A percentile compares a stretch with the other conserved stretches of the same genome.
Evolutionary conservation across 2,797 vertebrate species (phyloP).

Genomic region (Simalia tracyae): DNA sequence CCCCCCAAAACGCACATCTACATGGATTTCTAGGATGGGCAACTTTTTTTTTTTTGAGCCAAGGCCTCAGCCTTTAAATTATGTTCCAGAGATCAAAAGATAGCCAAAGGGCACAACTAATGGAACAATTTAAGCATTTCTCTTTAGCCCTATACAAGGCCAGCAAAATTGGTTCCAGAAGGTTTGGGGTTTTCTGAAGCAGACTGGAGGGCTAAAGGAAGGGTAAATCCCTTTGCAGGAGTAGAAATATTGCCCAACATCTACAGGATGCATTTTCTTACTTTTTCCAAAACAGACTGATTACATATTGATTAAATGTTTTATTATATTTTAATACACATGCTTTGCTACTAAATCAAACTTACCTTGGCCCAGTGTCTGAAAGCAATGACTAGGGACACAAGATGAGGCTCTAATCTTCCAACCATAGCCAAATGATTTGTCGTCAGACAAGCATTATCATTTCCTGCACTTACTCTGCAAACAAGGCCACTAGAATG

Average conservation of each 20-base stretch:
- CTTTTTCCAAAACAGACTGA: neutral
- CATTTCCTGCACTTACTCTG: slow-evolving; percentile 95
- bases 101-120: neutral
- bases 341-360: neutral
- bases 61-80: neutral
- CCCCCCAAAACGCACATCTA: neutral
- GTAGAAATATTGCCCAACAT: neutral
- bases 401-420: slow-evolving; percentile 75
- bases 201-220: neutral
- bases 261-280: neutral
- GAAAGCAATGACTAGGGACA: slow-evolving; percentile 84
- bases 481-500: slow-evolving; percentile 85
- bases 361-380: slow-evolving; percentile 89
- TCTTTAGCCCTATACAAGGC: neutral
- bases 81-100: neutral
- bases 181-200: neutral
- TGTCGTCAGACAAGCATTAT: slow-evolving; percentile 88
- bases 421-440: slow-evolving; percentile 82
- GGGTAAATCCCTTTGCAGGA: neutral
- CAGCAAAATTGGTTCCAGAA: neutral
- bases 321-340: neutral
- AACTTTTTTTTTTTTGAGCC: neutral
- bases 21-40: neutral
- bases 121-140: neutral
- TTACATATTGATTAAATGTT: neutral